Evolutionary conservation across 2,113 vertebrate species (phyloP), one percentile per base, ranked within the genome.

Genomic region (Procapra przewalskii): DNA sequence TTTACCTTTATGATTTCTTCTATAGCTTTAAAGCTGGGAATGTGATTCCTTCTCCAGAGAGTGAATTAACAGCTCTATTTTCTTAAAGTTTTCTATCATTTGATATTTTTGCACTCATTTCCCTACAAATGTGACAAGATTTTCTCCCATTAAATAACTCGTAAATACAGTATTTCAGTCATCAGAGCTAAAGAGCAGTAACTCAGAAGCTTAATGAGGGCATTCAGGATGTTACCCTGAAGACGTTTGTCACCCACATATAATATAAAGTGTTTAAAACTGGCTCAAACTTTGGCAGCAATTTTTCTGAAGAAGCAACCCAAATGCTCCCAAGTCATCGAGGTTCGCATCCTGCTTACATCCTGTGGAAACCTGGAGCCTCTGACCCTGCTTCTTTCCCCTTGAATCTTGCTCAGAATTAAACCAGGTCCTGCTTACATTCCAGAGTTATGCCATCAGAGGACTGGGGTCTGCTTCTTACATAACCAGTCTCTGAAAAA

Each of bases 401-500:
- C 36, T 36, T n/a, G 50, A 55, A 29, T 67, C 62, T 79, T 45
- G 31, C 43, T 94, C 64, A 95, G 5, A 97, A 87, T 52, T 40
- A 89, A 71, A 85, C n/a, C n/a, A 19, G 29, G 15, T 36, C n/a
- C 31, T 71, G 33, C 59, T 94, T 54, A 33, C 19, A 15, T 6
- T 15, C 43, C 67, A 13, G 33, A 67, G 64, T 81, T 33, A 52
- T 0, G 6, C 36, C 50, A 52, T 36, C 59, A 52, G 48, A 50
- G 36, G 45, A 57, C 59, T 75, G 13, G 75, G 59, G 33, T 88
- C 75, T 71, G 82, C 36, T 85, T 90, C 82, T 82, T 96, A 77
- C 80, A 90, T 60, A 95, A 48, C 27, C 48, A 48, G 71, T 77
- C 55, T 90, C 59, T n/a, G 54, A 98, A 88, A 87, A 97, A 97